Base-by-base conservation (phyloP, 2,113 vertebrate genomes). In the Dasyornis broadbenti region DNA sequence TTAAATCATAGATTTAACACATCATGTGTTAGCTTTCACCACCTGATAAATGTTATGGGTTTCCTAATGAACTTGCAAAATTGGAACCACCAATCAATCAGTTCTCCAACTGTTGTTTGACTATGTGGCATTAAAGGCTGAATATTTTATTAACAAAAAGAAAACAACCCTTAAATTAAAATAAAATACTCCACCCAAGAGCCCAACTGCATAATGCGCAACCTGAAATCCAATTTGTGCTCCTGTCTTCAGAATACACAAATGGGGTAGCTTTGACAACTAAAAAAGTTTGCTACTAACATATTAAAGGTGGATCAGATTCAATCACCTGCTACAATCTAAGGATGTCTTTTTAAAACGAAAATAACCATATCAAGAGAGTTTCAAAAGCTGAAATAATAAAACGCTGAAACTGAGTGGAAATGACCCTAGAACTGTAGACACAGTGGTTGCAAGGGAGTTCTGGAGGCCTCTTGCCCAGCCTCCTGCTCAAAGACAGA, bases 1-100 rank as follows among this genome's bases (percentile, higher is more conserved):
- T 87, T 85, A 95, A 95, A 93, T 92, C 93, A 82, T 59, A 88
- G 87, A 72, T 95, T 95, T 94, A 82, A 92, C 84, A 94, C 84
- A 82, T 94, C 87, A 85, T 87, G 83, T 92, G 87, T 94, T 77
- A 65, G 71, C 82, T 95, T 96, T 95, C 87, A 91, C 70, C 90
- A 95, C 75, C 78, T 92, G 75, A 92, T 91, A 87, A 95, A 94
- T 90, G 90, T 95, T 95, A 91, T 23, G 45, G 63, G 50, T 95
- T 94, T 86, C 78, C n/a, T 95, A 90, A 82, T 66, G 73, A 59
- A 91, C 78, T 82, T 70, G 50, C 59, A 95, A 84, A 90, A 61
- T 7, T 91, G 45, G 75, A 95, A 72, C n/a, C 40, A 91, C 73
- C 52, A 95, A 78, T 87, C 59, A 54, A 61, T 87, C 3, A 0